These are phyloP conservation scores for Helicolenus hilgendorfi DNA, from an alignment of 2,797 vertebrate genomes.

Conservation along the genomic window DNA sequence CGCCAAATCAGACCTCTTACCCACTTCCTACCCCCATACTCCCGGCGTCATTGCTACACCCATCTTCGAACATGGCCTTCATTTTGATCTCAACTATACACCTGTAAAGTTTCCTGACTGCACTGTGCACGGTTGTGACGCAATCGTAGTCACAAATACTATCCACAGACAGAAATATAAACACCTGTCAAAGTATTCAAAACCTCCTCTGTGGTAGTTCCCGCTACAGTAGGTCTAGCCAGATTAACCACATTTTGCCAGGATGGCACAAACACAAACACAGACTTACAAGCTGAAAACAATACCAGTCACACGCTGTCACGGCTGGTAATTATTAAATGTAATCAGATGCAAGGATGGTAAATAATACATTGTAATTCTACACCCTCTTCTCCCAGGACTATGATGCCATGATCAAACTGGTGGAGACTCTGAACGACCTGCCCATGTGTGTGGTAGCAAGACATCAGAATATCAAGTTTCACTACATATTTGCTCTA, in stretches of 20 bases:
- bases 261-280: neutral
- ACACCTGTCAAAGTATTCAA: no score
- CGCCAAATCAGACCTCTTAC: no score
- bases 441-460: constrained; percentile 92
- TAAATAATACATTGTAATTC: constrained; percentile 54
- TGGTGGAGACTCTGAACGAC: constrained; percentile 93
- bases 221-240: no score
- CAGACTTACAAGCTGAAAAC: neutral
- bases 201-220: no score
- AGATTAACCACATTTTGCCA: neutral
- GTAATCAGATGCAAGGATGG: neutral
- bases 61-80: no score
- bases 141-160: no score
- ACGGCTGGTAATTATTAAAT: neutral
- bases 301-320: neutral
- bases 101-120: no score
- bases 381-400: constrained; percentile 86
- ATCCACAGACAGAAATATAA: no score
- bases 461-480: constrained; percentile 93
- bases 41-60: no score
- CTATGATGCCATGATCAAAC: constrained; percentile 92
- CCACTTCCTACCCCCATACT: no score
- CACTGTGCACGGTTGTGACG: no score
- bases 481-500: constrained; percentile 96
- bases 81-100: no score